Base-by-base conservation (phyloP, 2,888 invertebrate genomes). In the Arrhopalites spinosus region DNA sequence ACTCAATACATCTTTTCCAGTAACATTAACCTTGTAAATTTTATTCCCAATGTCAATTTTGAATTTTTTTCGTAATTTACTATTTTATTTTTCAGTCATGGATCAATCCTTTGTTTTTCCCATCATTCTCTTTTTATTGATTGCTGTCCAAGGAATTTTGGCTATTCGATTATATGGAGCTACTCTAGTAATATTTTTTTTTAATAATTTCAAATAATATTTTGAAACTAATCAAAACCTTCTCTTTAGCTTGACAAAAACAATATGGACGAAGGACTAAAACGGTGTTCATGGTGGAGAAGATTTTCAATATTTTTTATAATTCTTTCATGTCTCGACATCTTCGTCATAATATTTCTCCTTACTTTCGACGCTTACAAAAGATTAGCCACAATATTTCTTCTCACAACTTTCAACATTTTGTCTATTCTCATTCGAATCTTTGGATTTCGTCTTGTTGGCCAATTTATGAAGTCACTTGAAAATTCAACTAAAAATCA, bases 361-460 rank as follows among this genome's bases (percentile, higher is more conserved):
- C 64, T 64, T 1, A 30, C 64, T 17, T 64, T 64, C 30, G 64
- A 64, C n/a, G 64, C 64, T 27, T 64, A 64, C 64, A 64, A 64
- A 30, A 27, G 64, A 27, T n/a, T 17, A 7, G 27, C 64, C 8
- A 64, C 64, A 2, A 30, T 64, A 29, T 30, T 64, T 30, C 30
- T 64, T 30, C 29, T 64, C 64, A 64, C 64, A 15, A 30, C 30
- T 8, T 25, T 64, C 30, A 64, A 64, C 30, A 11, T 64, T 11
- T 11, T n/a, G 2, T 17, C 20, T 13, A 64, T 64, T 2, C 5
- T n/a, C n/a, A 29, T 64, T 20, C 64, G 64, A n/a, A 30, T 64
- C 3, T 1, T 64, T 17, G 36, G 64, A 1, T 11, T 64, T n/a
- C 13, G 27, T 15, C 29, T 30, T 11, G 64, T 64, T 2, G 17